Evolutionary conservation across 2,888 invertebrate genomes (phyloP).

Genomic region (Morpho helenor): DNA sequence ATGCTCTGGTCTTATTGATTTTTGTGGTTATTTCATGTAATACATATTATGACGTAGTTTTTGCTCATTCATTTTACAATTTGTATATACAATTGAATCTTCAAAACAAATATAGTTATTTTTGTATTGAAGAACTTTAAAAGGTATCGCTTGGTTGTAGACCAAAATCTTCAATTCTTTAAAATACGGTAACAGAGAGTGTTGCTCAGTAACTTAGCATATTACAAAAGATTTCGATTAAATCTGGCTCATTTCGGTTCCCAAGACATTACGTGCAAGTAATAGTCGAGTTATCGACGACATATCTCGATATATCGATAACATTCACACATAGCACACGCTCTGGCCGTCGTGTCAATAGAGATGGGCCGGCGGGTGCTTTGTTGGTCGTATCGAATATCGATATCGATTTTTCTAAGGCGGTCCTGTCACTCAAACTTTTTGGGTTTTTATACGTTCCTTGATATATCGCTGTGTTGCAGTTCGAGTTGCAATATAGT

Average conservation of each 20-base stretch:
- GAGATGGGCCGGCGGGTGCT: constrained; percentile 69
- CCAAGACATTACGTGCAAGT: constrained; percentile 56
- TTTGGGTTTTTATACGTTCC: constrained; percentile 61
- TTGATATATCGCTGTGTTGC: constrained; percentile 53
- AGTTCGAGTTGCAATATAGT: constrained; percentile 30
- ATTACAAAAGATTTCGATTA: constrained; percentile 39
- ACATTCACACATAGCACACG: constrained; percentile 78
- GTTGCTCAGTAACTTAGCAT: constrained; percentile 27
- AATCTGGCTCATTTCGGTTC: constrained; percentile 55
- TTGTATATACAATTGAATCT: too few relatives aligned
- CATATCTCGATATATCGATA: constrained; percentile 72
- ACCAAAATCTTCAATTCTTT: constrained; percentile 1
- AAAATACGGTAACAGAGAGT: constrained; percentile 13
- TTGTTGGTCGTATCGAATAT: constrained; percentile 65
- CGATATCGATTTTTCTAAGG: constrained; percentile 71
- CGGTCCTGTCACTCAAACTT: constrained; percentile 76
- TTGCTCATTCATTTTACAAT: too few relatives aligned
- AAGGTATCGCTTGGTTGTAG: background rate
- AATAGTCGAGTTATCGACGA: constrained; percentile 67
- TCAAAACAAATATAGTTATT: too few relatives aligned
- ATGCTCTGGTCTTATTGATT: too few relatives aligned
- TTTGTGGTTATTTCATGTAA: too few relatives aligned
- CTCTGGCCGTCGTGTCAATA: constrained; percentile 65
- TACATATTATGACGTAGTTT: too few relatives aligned
- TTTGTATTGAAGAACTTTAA: too few relatives aligned